Percentiles rank a stretch among this genome's conserved stretches.
Evolutionary conservation across 1,140 invertebrate genomes (phyloP).

Genomic region (Drosophila albomicans): DNA sequence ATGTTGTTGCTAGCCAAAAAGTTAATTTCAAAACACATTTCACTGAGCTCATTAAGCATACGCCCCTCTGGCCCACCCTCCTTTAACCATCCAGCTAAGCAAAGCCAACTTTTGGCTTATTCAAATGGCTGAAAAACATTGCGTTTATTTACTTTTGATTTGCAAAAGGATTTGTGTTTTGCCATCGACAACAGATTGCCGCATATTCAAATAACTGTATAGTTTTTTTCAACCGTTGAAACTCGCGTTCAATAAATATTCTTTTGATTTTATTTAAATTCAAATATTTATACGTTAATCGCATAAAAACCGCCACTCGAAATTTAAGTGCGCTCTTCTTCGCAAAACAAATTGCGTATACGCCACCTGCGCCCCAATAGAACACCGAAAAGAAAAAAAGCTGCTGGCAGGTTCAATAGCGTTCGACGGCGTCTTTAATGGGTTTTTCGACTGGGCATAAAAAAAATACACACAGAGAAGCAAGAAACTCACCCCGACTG

Average conservation of each 20-base stretch:
- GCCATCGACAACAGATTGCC: constrained; percentile 6
- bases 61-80: constrained; percentile 1
- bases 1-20: constrained; percentile 56
- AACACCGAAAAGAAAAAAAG: constrained; percentile 1
- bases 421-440: constrained; percentile 53
- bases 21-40: constrained; percentile 80
- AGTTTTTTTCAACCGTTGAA: background rate
- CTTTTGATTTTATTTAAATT: background rate
- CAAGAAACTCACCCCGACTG: background rate
- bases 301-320: constrained; percentile 26
- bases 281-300: constrained; percentile 5
- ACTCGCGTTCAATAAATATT: background rate
- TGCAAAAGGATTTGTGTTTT: constrained; percentile 40
- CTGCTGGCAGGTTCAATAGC: constrained; percentile 64
- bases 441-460: constrained; percentile 61
- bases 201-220: background rate
- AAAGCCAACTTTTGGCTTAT: constrained; percentile 57
- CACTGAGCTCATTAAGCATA: constrained; percentile 71
- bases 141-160: constrained; percentile 72
- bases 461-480: background rate
- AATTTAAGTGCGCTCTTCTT: constrained; percentile 8
- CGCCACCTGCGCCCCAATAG: constrained; percentile 26
- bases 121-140: constrained; percentile 63
- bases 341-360: constrained; percentile 36
- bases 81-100: background rate